Percentiles rank a stretch among this genome's conserved stretches.
phyloP scores from a whole-genome alignment of 2,888 invertebrate species.

The Sepioteuthis lessoniana region DNA sequence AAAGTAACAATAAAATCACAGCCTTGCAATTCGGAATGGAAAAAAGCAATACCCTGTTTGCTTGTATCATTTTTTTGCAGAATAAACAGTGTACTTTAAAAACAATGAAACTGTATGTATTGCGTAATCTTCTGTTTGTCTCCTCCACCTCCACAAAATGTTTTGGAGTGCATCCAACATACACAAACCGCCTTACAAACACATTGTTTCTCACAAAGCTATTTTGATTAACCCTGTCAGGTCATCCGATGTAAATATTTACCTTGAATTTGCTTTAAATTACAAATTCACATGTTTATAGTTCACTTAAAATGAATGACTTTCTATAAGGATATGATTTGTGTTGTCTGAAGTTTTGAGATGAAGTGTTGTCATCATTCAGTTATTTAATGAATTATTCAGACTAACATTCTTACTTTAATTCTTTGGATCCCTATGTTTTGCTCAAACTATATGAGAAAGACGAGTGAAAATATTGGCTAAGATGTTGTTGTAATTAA shows the following conservation, averaged over 20 bases:
- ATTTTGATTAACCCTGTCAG: constrained; percentile 23
- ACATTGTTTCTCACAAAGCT: not conserved
- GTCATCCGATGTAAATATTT: constrained; percentile 12
- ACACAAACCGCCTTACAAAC: not conserved
- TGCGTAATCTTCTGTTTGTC: not conserved
- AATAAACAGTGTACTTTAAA: not conserved
- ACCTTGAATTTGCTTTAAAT: not conserved
- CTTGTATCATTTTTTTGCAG: not conserved
- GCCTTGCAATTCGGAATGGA: too few relatives aligned
- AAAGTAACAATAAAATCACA: too few relatives aligned
- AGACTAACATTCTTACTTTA: too few relatives aligned
- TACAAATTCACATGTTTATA: not conserved
- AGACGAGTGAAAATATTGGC: too few relatives aligned
- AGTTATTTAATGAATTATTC: too few relatives aligned
- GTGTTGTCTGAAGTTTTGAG: too few relatives aligned
- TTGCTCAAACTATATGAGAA: too few relatives aligned
- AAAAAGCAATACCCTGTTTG: too few relatives aligned
- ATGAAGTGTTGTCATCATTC: too few relatives aligned
- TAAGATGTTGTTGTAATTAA: too few relatives aligned
- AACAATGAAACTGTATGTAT: not conserved
- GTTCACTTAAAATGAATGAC: not conserved
- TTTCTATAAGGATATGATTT: not conserved
- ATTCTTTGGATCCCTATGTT: too few relatives aligned
- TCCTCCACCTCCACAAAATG: constrained; percentile 1
- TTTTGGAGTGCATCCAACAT: not conserved